phyloP scores from a whole-genome alignment of 1,140 invertebrate species.

The Eurosta solidaginis region DNA sequence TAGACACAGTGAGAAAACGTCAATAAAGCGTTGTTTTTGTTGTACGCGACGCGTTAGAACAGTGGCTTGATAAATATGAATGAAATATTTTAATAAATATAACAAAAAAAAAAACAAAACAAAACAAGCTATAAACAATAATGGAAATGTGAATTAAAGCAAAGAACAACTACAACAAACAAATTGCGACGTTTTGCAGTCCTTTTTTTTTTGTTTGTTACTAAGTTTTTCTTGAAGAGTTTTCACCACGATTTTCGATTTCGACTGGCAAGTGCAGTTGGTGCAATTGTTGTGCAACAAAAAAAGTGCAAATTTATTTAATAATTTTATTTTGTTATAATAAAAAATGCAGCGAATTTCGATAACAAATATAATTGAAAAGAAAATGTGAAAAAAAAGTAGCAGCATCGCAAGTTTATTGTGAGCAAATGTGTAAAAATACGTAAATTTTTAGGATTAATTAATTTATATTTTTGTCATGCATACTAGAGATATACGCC shows the following conservation, averaged over 20 bases:
- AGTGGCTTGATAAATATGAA: too few species aligned
- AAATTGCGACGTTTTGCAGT: neutral
- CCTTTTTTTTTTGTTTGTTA: neutral
- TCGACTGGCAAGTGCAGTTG: neutral
- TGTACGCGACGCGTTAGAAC: slow-evolving; percentile 7
- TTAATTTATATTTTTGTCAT: too few species aligned
- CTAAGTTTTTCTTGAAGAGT: too few species aligned
- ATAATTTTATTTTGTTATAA: too few species aligned
- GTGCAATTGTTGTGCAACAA: neutral
- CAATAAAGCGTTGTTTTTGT: neutral
- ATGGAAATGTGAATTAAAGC: neutral
- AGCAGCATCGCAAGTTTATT: neutral
- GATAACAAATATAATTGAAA: neutral
- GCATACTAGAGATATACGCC: too few species aligned
- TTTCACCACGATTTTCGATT: neutral
- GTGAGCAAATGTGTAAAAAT: neutral
- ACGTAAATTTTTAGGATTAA: too few species aligned
- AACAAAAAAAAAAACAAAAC: too few species aligned
- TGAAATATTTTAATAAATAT: too few species aligned
- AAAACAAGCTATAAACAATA: neutral
- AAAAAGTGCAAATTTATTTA: too few species aligned
- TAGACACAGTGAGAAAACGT: neutral
- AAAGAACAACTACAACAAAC: neutral
- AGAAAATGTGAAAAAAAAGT: neutral
- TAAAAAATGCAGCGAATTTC: neutral